Evolutionary conservation across 2,888 invertebrate species (phyloP), one percentile per base, ranked within the genome.

Genomic region (Rosalia funebris): DNA sequence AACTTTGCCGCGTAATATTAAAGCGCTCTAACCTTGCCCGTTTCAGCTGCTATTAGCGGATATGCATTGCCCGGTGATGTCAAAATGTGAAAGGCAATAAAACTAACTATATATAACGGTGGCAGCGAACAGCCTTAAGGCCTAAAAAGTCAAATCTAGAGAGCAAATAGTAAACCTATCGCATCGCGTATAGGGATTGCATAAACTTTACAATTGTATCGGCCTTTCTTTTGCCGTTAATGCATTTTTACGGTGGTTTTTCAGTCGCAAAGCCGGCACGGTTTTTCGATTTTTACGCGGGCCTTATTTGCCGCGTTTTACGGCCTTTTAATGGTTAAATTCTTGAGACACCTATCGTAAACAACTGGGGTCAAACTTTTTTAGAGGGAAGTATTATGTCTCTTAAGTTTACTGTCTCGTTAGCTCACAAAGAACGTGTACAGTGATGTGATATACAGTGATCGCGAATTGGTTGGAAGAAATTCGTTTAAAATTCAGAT

Each of bases 61-160:
- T 48, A 42, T 57, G 57, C 48, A 48, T 32, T 12, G 25, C 42
- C 25, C 41, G 39, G 20, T 42, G 57, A 42, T 57, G 48, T 57
- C 42, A 42, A 57, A 57, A 41, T 47, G 48, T 57, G 57, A 57
- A 57, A 57, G 57, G 57, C 41, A 57, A 48, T 48, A 57, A 57
- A 37, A 42, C 42, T 47, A 42, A 57, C 12, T n/a, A n/a, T n/a
- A n/a, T 39, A 41, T 44, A 48, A 48, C 48, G 57, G 42, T 46
- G 57, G 16, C 39, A 16, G 45, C 20, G 47, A 37, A 15, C 46
- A 37, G 45, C 14, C 7, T 46, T 31, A 25, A n/a, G n/a, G n/a
- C n/a, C n/a, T n/a, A n/a, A n/a, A n/a, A n/a, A n/a, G n/a, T n/a
- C n/a, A n/a, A n/a, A n/a, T n/a, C n/a, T n/a, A 41, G 48, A 55